These are phyloP conservation scores for Brachionus asplanchnoidis DNA, from an alignment of 1,140 invertebrate genomes.

Conservation along the genomic window DNA sequence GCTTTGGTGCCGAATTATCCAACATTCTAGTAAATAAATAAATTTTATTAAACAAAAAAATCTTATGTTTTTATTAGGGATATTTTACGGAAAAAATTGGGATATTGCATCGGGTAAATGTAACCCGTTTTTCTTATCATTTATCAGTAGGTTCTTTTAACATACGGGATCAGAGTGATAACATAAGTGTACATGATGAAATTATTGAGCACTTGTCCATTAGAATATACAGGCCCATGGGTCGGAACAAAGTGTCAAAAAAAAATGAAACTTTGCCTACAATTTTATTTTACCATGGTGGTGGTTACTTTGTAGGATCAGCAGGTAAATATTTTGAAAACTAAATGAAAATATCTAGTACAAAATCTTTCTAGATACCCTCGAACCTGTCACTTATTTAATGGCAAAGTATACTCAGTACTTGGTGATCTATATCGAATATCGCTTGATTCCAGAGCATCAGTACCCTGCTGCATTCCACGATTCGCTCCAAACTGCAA, in stretches of 20 bases:
- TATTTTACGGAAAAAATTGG: background rate
- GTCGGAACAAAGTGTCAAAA: background rate
- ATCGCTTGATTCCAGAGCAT: slow-evolving; percentile 10
- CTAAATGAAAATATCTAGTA: background rate
- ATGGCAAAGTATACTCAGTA: slow-evolving; percentile 21
- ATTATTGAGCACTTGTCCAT: background rate
- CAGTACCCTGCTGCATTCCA: slow-evolving; percentile 1
- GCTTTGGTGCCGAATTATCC: slow-evolving; percentile 2
- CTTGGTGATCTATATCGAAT: slow-evolving; percentile 21
- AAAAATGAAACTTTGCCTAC: background rate
- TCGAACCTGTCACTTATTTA: slow-evolving; percentile 20
- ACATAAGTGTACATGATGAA: slow-evolving; percentile 38
- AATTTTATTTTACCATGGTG: slow-evolving; percentile 32
- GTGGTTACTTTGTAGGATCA: slow-evolving; percentile 40
- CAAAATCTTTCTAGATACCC: background rate
- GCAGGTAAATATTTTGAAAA: background rate
- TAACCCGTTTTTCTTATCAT: slow-evolving; percentile 3
- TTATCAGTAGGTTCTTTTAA: slow-evolving; percentile 15
- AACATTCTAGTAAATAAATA: background rate
- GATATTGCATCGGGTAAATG: slow-evolving; percentile 10
- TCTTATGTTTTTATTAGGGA: background rate
- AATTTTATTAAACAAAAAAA: background rate
- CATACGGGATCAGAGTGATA: slow-evolving; percentile 20
- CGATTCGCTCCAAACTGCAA: background rate
- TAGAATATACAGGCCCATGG: slow-evolving; percentile 33